Base-by-base conservation (phyloP, 1,140 invertebrate genomes). In the Tetramorium simillimum region DNA sequence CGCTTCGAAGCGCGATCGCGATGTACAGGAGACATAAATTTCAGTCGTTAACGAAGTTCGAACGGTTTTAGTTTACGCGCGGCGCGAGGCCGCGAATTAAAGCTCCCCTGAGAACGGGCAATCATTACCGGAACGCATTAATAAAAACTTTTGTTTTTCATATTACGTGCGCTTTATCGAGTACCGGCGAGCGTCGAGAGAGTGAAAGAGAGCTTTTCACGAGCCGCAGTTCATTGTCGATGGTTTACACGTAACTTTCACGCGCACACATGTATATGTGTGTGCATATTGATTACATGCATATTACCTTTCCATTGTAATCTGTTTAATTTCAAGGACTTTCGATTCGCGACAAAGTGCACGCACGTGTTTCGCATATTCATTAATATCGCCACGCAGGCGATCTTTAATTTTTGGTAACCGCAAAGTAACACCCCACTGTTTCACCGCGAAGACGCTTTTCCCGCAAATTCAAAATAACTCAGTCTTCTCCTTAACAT, bases 261-360 rank as follows among this genome's bases (percentile, higher is more conserved):
- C 53, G 37, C 37, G 33, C 33, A 7, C 40, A 67, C 9, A 10
- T 24, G 21, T 6, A 14, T 56, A 6, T 33, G 21, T 37, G 12
- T 37, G n/a, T 67, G 10, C 58, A 53, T 75, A 60, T 63, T 86
- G 65, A 89, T 89, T 89, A 89, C 88, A 88, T 89, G 88, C 88
- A 82, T 73, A 89, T 82, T 72, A 86, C 63, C 60, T 18, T 63
- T 81, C 49, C 69, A 89, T 76, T 33, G 43, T 89, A 90, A 90
- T 89, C 80, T 40, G 43, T 84, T 84, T 84, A 84, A 84, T 84
- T 60, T 84, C 80, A 84, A 84, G 80, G 69, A 37, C 69, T 84
- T 84, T 84, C 16, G 21, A 37, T 46, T 70, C 65, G 37, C 40
- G 53, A 84, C 40, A 16, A 63, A 78, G 40, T 24, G 69, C 53